A percentile compares a stretch with the other conserved stretches of the same genome.
phyloP scores from a whole-genome alignment of 2,113 vertebrate genomes.

The Fregetta grallaria region DNA sequence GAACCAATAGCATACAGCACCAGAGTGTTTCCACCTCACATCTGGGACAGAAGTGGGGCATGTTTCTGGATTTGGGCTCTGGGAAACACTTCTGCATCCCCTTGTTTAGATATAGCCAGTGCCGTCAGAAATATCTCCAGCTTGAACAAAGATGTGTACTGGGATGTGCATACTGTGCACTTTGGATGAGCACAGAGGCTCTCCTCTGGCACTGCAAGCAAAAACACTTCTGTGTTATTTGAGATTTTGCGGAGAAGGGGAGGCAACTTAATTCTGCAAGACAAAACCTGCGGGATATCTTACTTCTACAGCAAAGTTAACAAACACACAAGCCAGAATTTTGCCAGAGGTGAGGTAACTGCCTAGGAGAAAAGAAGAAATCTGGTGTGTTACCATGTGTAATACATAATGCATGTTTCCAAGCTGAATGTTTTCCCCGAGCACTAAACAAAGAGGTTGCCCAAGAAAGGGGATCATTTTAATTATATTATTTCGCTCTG shows the following conservation, averaged over 20 bases:
- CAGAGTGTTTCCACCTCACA: neutral
- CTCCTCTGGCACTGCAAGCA: neutral
- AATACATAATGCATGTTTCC: neutral
- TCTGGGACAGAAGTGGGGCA: neutral
- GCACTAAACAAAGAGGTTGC: neutral
- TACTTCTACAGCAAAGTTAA: neutral
- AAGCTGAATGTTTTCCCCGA: neutral
- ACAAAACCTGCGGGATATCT: neutral
- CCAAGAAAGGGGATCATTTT: neutral
- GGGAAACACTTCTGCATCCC: neutral
- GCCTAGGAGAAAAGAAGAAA: neutral
- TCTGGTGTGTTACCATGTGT: neutral
- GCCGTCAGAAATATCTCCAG: neutral
- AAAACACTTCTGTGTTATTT: neutral
- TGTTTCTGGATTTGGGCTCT: neutral
- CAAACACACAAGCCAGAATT: neutral
- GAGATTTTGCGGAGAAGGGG: neutral
- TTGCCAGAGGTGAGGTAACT: neutral
- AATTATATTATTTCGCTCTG: neutral
- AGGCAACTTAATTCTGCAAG: neutral
- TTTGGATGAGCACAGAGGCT: neutral
- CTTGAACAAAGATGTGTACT: neutral
- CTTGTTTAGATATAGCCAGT: neutral
- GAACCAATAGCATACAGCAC: accelerated
- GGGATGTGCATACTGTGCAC: accelerated